Base-by-base conservation (phyloP, 2,888 invertebrate genomes). In the Campopleginae sp. region DNA sequence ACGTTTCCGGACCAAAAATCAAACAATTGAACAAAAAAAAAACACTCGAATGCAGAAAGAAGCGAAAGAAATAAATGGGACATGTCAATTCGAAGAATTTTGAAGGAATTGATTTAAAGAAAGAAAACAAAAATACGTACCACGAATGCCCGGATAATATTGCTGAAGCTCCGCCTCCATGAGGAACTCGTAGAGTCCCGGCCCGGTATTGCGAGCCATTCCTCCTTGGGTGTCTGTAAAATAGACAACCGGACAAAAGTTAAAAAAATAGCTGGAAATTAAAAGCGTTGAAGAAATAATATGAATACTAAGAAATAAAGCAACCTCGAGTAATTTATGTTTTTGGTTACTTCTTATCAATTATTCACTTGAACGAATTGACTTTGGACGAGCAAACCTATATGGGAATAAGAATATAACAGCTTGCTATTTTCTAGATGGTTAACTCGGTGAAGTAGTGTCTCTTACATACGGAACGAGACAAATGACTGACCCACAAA, bases 101-200 rank as follows among this genome's bases (percentile, higher is more conserved):
- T 3, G 61, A 10, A 23, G 54, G 72, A 46, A 72, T 31, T 31
- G 38, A 44, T 5, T 54, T 17, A 17, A 23, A 46, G 10, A 23
- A 14, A 23, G 44, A 38, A 5, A 68, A 80, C 44, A 58, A 10
- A 51, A 38, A 72, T 80, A 77, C 71, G 12, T 79, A 93, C 93
- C 93, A 90, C 91, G 90, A 86, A 94, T 94, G 14, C 95, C 95
- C 86, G 94, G 94, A 93, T 97, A 98, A 95, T 99, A 99, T 93
- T 99, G 98, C 91, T 97, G 97, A 75, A 99, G 95, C 94, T 99
- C 98, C 65, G 98, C 98, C 95, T 98, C 98, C 92, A 97, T 96
- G 88, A 99, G 96, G 94, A 99, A 99, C 94, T 98, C 98, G 93
- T 97, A 97, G 87, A 97, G 95, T 87, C 97, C 97, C 68, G 96